phyloP scores from a whole-genome alignment of 2,888 invertebrate species.

The Polymixis flavicincta region DNA sequence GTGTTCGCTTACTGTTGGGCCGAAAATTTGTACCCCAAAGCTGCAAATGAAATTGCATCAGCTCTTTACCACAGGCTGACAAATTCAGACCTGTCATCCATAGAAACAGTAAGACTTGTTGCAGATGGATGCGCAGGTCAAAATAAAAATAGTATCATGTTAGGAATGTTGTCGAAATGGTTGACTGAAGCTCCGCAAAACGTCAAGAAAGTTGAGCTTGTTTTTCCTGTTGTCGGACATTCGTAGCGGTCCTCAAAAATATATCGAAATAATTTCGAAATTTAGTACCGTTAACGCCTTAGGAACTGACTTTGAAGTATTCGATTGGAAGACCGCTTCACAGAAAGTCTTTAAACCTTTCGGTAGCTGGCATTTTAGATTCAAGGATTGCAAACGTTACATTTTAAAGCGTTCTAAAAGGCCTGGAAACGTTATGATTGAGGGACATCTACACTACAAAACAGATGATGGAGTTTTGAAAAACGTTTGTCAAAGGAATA shows the following conservation, averaged over 20 bases:
- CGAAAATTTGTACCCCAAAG: neutral
- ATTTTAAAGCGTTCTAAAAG: slow-evolving; percentile 59
- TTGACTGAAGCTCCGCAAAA: neutral
- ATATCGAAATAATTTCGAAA: slow-evolving; percentile 50
- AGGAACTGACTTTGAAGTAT: slow-evolving; percentile 51
- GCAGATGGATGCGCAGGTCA: neutral
- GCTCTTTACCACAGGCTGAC: neutral
- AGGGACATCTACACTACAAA: slow-evolving; percentile 61
- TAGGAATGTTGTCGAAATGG: neutral
- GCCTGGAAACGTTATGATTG: slow-evolving; percentile 58
- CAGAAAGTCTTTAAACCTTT: slow-evolving; percentile 58
- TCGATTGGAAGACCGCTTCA: slow-evolving; percentile 59
- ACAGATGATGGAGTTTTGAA: slow-evolving; percentile 53
- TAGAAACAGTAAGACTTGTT: neutral
- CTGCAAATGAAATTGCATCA: neutral
- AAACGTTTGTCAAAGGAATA: slow-evolving; percentile 46
- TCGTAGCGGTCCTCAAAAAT: slow-evolving; percentile 33
- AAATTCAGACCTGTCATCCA: neutral
- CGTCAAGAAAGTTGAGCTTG: neutral
- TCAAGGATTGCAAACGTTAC: slow-evolving; percentile 57
- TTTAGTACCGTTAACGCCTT: slow-evolving; percentile 49
- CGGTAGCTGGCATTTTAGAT: slow-evolving; percentile 56
- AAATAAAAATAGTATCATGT: neutral
- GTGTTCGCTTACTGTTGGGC: slow-evolving; percentile 23
- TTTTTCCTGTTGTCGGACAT: neutral